A percentile compares a stretch with the other conserved stretches of the same genome.
Conservation (phyloP, 2,113 vertebrate species). For the Thalassarche chlororhynchos region DNA sequence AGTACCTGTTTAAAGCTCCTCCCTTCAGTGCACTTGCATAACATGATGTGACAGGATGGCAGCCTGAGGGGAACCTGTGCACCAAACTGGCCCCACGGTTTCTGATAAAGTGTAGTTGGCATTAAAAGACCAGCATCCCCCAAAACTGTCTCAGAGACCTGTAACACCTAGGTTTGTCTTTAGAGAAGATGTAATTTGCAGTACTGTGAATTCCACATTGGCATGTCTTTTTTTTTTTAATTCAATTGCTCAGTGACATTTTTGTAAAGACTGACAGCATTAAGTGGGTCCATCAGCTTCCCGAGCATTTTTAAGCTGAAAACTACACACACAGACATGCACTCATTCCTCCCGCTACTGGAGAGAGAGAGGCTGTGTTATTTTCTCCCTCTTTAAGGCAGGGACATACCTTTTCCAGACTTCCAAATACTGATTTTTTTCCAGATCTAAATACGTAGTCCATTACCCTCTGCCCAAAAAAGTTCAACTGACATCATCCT, state of each 20-base stretch:
- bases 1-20: neutral
- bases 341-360: neutral
- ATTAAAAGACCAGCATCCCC: neutral
- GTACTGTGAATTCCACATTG: neutral
- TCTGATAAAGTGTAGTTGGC: neutral
- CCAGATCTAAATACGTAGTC: neutral
- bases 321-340: neutral
- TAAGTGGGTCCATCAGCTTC: neutral
- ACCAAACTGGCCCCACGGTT: neutral
- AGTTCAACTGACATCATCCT: neutral
- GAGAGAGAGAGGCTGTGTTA: neutral
- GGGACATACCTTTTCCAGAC: neutral
- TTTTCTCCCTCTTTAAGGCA: neutral
- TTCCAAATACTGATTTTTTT: neutral
- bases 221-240: neutral
- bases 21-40: neutral
- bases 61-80: neutral
- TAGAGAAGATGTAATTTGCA: neutral
- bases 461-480: neutral
- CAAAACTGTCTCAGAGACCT: neutral
- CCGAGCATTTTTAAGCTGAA: neutral
- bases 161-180: neutral
- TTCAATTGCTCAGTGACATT: neutral
- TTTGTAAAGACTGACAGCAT: neutral
- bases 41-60: fast-evolving